Base-by-base conservation (phyloP, 2,797 vertebrate genomes). In the Gymnocypris eckloni region DNA sequence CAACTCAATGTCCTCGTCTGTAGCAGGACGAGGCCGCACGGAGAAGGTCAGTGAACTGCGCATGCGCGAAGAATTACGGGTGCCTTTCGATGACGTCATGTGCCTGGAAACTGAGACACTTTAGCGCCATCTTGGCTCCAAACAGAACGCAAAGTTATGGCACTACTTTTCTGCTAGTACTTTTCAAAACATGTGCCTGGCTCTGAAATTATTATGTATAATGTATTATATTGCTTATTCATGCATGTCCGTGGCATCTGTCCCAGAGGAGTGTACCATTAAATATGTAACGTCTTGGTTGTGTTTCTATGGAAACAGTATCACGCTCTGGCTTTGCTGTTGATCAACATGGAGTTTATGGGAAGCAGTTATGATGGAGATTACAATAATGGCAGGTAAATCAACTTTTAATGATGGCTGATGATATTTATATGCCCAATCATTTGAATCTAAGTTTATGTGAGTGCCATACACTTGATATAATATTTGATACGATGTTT, bases 291-390 rank as follows among this genome's bases (percentile, higher is more conserved):
- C 39, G 2, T 11, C 41, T 10, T 10, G 1, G 16, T 16, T 67
- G 25, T 1, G 92, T 94, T 94, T 87, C 91, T 90, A 93, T 93
- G 89, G 94, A 87, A 89, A 95, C 93, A 1, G 2, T 22, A 71
- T 54, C 72, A 84, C 41, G 83, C 76, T 56, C 54, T 43, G 13
- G 25, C 18, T 48, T 70, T 9, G 4, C 0, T 22, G 25, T 28
- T 59, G 41, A 8, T 75, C 13, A 73, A 61, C 71, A 97, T 97
- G 97, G 94, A 97, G 89, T 91, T 94, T 84, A 93, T 90, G 0
- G 96, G 96, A 72, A 95, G 96, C 83, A 89, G 91, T 15, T 98
- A 96, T 88, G 79, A 86, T 66, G 97, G 97, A 81, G 87, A 88
- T 1, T 90, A 82, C 10, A 90, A 93, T 85, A 89, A 96, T 84